phyloP scores from a whole-genome alignment of 1,140 invertebrate genomes.

The Drosophila arawakana region DNA sequence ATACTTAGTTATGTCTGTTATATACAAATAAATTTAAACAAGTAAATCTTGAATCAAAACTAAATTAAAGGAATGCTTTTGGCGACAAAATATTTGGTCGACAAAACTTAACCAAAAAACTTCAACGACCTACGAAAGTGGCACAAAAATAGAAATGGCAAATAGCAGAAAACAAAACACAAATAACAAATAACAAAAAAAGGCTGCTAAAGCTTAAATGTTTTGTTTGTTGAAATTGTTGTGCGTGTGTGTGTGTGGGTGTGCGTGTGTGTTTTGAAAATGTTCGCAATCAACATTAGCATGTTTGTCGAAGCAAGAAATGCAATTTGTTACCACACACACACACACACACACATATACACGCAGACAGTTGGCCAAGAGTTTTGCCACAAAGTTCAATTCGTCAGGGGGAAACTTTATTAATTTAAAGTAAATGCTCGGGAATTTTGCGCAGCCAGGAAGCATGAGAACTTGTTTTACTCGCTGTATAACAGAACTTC shows the following conservation, averaged over 20 bases:
- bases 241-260: slow-evolving; percentile 20
- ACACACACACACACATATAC: too few species aligned
- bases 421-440: slow-evolving; percentile 26
- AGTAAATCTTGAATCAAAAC: slow-evolving; percentile 65
- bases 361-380: slow-evolving; percentile 12
- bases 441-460: slow-evolving; percentile 9
- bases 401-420: slow-evolving; percentile 36
- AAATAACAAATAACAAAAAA: too few species aligned
- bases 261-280: slow-evolving; percentile 36
- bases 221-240: slow-evolving; percentile 37
- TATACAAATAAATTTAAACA: slow-evolving; percentile 17
- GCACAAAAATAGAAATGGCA: slow-evolving; percentile 36
- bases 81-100: slow-evolving; percentile 73
- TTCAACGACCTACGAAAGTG: slow-evolving; percentile 18
- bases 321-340: slow-evolving; percentile 55
- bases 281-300: slow-evolving; percentile 68
- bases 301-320: slow-evolving; percentile 65
- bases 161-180: background rate
- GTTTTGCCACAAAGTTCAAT: slow-evolving; percentile 32
- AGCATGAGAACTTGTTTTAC: too few species aligned
- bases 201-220: slow-evolving; percentile 27
- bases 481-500: slow-evolving; percentile 1
- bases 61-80: slow-evolving; percentile 77
- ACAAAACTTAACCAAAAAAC: slow-evolving; percentile 33
- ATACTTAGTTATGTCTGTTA: slow-evolving; percentile 16